A percentile compares a stretch with the other conserved stretches of the same genome.
phyloP scores from a whole-genome alignment of 2,888 invertebrate species.

The Dasypogon diadema region DNA sequence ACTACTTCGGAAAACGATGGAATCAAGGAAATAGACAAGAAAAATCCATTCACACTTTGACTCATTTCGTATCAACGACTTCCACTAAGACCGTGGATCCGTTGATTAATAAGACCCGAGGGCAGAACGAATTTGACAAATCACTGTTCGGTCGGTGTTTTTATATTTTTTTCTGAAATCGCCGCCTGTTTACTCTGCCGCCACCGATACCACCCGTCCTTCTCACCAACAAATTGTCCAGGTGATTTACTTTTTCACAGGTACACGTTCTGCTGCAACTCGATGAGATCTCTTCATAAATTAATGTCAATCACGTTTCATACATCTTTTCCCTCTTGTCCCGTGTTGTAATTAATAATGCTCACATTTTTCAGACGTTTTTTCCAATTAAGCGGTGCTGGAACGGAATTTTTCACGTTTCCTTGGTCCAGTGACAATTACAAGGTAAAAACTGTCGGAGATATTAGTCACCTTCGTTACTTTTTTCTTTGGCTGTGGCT shows the following conservation, averaged over 20 bases:
- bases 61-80: background rate
- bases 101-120: constrained; percentile 54
- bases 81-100: background rate
- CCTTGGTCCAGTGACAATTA: constrained; percentile 31
- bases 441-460: constrained; percentile 27
- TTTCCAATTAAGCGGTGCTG: constrained; percentile 21
- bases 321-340: background rate
- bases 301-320: constrained; percentile 55
- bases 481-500: no score
- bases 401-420: constrained; percentile 38
- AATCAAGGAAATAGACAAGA: background rate
- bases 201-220: constrained; percentile 35
- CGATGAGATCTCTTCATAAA: constrained; percentile 51
- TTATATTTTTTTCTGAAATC: constrained; percentile 28
- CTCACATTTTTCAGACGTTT: constrained; percentile 30
- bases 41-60: background rate
- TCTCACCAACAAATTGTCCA: constrained; percentile 14
- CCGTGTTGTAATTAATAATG: constrained; percentile 26
- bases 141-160: constrained; percentile 47
- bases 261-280: constrained; percentile 27
- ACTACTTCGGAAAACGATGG: background rate
- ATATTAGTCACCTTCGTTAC: constrained; percentile 12
- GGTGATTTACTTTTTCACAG: constrained; percentile 54
- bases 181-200: constrained; percentile 45
- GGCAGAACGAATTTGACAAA: constrained; percentile 57